Percentiles rank a stretch among this genome's conserved stretches.
phyloP scores from a whole-genome alignment of 2,888 invertebrate genomes.

The Ligdia adustata region DNA sequence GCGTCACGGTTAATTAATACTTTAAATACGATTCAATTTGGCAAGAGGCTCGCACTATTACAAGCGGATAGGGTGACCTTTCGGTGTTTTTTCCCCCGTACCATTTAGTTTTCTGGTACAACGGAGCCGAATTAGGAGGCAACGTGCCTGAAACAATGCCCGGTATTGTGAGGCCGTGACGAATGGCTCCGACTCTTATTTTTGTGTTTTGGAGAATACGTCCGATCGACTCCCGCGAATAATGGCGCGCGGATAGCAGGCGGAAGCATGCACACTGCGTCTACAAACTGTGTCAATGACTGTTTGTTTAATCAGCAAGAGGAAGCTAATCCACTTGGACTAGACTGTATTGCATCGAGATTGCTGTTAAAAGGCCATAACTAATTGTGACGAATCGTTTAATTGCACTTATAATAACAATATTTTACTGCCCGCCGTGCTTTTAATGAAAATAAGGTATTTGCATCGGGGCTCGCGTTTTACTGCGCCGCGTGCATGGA shows the following conservation, averaged over 20 bases:
- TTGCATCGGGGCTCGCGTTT: conserved; percentile 42
- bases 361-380: conserved; percentile 18
- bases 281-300: conserved; percentile 67
- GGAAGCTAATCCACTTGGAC: conserved; percentile 54
- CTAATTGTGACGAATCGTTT: conserved; percentile 46
- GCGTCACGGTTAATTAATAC: conserved; percentile 74
- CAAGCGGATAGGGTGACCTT: conserved; percentile 49
- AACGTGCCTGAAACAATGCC: conserved; percentile 72
- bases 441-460: conserved; percentile 28
- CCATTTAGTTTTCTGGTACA: conserved; percentile 64
- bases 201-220: conserved; percentile 78
- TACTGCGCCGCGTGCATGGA: conserved; percentile 43
- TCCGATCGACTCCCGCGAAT: conserved; percentile 65
- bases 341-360: conserved; percentile 4
- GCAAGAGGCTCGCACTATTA: conserved; percentile 54
- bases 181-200: conserved; percentile 70
- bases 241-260: conserved; percentile 72
- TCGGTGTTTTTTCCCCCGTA: conserved; percentile 51
- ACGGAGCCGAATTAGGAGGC: conserved; percentile 60
- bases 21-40: conserved; percentile 73
- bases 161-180: conserved; percentile 70
- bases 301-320: conserved; percentile 61
- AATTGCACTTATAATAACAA: conserved; percentile 43
- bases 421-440: conserved; percentile 37
- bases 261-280: conserved; percentile 71